These are phyloP conservation scores for Sphinx pinastri DNA, from an alignment of 2,888 invertebrate species.

Conservation along the genomic window DNA sequence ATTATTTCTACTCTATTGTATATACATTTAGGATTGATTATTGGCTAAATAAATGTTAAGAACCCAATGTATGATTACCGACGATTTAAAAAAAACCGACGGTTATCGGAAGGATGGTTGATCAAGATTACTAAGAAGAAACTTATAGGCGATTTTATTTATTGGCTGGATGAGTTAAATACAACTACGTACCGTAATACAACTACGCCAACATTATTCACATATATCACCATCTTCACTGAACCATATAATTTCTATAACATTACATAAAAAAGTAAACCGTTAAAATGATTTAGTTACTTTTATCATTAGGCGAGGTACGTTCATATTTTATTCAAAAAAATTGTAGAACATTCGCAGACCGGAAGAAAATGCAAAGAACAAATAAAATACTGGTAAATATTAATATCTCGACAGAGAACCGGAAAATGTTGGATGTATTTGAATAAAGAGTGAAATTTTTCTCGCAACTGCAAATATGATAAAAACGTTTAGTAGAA, in stretches of 20 bases:
- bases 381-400: slow-evolving; percentile 18
- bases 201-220: too few species aligned
- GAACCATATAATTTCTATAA: neutral
- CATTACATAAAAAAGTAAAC: neutral
- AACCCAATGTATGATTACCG: too few species aligned
- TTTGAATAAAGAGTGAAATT: slow-evolving; percentile 12
- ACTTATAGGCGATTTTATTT: too few species aligned
- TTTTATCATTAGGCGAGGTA: neutral
- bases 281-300: neutral
- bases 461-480: neutral
- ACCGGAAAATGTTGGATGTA: slow-evolving; percentile 11
- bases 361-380: neutral
- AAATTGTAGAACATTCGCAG: neutral
- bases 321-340: slow-evolving; percentile 17
- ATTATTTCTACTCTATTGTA: neutral
- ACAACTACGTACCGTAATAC: too few species aligned
- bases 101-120: too few species aligned
- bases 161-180: too few species aligned
- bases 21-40: too few species aligned
- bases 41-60: too few species aligned
- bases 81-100: too few species aligned
- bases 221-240: neutral
- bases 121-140: too few species aligned
- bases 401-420: slow-evolving; percentile 14
- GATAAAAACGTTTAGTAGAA: neutral